Evolutionary conservation across 2,113 vertebrate species (phyloP).

Genomic region (Petrocephalus microphthalmus): DNA sequence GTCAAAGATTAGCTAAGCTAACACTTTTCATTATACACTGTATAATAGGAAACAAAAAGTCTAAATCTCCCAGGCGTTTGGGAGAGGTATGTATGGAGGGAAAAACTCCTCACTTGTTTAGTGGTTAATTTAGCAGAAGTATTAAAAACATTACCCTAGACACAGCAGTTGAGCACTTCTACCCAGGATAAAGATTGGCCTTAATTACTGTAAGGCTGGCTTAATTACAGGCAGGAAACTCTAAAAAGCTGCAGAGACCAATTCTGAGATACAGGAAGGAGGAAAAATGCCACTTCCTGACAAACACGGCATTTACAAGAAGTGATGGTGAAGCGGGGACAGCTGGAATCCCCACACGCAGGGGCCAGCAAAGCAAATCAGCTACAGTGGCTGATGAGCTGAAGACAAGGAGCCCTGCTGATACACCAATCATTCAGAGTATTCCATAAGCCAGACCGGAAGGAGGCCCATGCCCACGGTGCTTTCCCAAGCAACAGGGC

Average conservation of each 20-base stretch:
- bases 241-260: not conserved
- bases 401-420: not conserved
- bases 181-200: not conserved
- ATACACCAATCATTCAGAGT: not conserved
- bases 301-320: not conserved
- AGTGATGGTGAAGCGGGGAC: not conserved
- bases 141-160: not conserved
- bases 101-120: not conserved
- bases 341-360: slow-evolving; percentile 3
- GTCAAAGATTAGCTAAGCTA: not conserved
- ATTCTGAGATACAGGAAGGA: slow-evolving; percentile 15
- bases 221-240: slow-evolving; percentile 22
- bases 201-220: slow-evolving; percentile 17
- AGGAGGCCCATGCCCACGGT: not conserved
- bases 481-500: not conserved
- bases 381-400: not conserved
- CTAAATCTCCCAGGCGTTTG: not conserved
- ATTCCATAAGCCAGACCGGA: not conserved
- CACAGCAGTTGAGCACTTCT: not conserved
- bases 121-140: not conserved
- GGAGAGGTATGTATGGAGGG: too few species aligned
- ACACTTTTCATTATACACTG: not conserved
- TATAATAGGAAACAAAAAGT: not conserved
- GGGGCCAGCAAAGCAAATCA: not conserved
- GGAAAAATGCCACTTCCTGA: not conserved